Base-by-base conservation (phyloP, 2,888 invertebrate genomes). In the Drosophila monieri region DNA sequence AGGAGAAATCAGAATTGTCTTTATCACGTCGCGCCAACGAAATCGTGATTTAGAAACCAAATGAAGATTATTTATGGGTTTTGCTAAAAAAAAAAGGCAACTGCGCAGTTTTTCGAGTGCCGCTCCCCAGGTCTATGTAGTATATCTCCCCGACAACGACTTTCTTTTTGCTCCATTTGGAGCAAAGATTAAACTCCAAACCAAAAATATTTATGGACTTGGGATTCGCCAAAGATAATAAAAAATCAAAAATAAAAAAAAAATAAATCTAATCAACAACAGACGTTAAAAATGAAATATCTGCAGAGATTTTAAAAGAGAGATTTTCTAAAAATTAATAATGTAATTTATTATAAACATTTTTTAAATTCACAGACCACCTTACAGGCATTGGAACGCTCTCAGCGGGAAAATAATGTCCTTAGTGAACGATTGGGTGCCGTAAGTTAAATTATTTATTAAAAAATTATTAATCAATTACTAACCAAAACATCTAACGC, bases 341-440 rank as follows among this genome's bases (percentile, higher is more conserved):
- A 35, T 35, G 18, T 3, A 18, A 41, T 18, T 15, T 10, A 27
- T n/a, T n/a, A 15, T 8, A 27, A 14, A 6, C 5, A 53, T 30
- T 6, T 64, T 27, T 8, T 15, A 49, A 61, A 57, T 18, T 75
- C 76, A 12, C 87, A 94, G 94, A 93, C 94, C 89, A 93, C 94
- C 0, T 90, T 94, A 43, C 93, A 93, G 74, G 95, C 96, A 80
- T 91, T 96, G 74, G 94, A 95, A 76, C 94, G 96, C 66, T 93
- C 96, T 14, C 94, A 95, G 80, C 92, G 94, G 59, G 94, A 95
- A 55, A 96, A 95, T 89, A 94, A 94, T 88, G 94, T 95, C 1
- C 92, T 96, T 10, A 94, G 94, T 52, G 95, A 95, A 76, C 93
- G 95, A 68, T 92, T 96, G 77, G 95, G 95, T 39, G 93, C 94